phyloP scores from a whole-genome alignment of 2,797 vertebrate species.

The Anniella stebbinsi region DNA sequence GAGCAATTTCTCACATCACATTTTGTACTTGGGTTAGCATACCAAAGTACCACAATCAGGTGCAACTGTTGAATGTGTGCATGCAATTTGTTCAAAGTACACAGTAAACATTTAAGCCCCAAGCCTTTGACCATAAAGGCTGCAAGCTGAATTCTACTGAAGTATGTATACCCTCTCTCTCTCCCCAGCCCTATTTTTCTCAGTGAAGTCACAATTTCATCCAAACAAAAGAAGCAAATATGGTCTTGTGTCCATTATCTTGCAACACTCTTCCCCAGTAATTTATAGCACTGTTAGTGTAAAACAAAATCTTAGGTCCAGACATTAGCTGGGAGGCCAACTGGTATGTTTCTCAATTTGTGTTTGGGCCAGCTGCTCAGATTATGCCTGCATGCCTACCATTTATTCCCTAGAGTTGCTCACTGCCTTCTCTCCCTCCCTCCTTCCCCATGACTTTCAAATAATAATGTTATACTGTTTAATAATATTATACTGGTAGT shows the following conservation, averaged over 20 bases:
- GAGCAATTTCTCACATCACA: background rate
- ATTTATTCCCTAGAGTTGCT: constrained; percentile 36
- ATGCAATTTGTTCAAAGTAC: background rate
- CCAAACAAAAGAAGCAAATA: constrained; percentile 18
- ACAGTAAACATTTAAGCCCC: background rate
- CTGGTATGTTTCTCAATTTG: constrained; percentile 8
- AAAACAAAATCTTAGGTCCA: constrained; percentile 5
- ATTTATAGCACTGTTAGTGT: background rate
- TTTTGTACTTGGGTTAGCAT: background rate
- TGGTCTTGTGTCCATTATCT: constrained; percentile 15
- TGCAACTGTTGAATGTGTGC: background rate
- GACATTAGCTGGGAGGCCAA: constrained; percentile 46
- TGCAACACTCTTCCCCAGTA: background rate
- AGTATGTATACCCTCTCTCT: background rate
- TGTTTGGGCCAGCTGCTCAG: background rate
- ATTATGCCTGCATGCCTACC: background rate
- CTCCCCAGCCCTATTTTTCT: background rate
- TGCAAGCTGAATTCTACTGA: background rate
- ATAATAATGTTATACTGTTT: no score
- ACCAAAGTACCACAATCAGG: background rate
- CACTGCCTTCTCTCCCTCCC: background rate
- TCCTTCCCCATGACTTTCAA: background rate
- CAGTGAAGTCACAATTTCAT: background rate
- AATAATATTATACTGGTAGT: no score
- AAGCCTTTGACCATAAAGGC: background rate